A percentile compares a stretch with the other conserved stretches of the same genome.
Evolutionary conservation across 2,888 invertebrate genomes (phyloP).

Genomic region (Drosophila setosimentum): DNA sequence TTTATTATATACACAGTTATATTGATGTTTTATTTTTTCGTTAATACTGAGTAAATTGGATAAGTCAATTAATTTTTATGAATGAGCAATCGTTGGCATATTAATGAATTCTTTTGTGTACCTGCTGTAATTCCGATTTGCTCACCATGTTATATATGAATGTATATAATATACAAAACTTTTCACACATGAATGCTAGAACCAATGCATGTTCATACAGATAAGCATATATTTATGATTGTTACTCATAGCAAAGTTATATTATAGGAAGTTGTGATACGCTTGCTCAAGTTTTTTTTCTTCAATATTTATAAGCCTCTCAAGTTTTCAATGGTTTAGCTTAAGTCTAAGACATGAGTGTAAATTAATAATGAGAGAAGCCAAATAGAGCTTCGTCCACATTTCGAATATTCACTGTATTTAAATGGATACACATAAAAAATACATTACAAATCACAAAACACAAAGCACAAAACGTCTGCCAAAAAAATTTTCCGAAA

Average conservation of each 20-base stretch:
- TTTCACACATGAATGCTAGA: constrained; percentile 8
- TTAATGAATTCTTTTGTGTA: constrained; percentile 2
- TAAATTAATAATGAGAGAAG: neutral
- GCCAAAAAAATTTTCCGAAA: constrained; percentile 46
- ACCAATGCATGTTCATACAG: neutral
- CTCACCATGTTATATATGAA: neutral
- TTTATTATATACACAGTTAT: neutral
- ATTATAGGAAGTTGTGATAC: neutral
- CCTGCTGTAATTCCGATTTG: constrained; percentile 1
- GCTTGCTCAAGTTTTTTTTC: neutral
- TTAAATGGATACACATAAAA: constrained; percentile 9
- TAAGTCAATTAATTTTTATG: constrained; percentile 5
- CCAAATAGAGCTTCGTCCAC: neutral
- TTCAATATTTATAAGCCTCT: neutral
- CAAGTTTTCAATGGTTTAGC: neutral
- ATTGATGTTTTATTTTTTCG: neutral
- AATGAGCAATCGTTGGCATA: constrained; percentile 13
- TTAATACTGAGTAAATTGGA: neutral
- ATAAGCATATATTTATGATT: constrained; percentile 17
- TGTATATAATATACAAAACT: constrained; percentile 8
- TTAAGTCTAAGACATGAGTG: neutral
- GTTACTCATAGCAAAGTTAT: neutral
- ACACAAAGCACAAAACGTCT: constrained; percentile 19
- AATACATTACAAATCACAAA: constrained; percentile 32
- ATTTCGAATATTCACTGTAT: constrained; percentile 15